phyloP scores from a whole-genome alignment of 2,113 vertebrate genomes.

The Dicaeum eximium region DNA sequence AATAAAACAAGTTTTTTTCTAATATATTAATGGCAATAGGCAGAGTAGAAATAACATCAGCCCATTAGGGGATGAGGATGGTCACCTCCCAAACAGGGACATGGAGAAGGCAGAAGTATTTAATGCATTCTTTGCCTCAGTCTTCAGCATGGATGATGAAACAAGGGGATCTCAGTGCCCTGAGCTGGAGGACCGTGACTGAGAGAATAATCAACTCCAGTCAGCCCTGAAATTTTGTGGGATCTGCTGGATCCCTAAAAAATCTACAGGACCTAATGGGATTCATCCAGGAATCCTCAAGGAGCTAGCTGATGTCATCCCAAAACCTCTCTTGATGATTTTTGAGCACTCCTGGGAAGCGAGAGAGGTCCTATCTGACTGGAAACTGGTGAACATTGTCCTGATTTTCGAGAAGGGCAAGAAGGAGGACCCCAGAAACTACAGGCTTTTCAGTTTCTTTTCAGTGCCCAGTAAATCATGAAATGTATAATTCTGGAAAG shows the following conservation, averaged over 20 bases:
- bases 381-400: neutral
- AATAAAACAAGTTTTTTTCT: neutral
- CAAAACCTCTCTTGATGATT: neutral
- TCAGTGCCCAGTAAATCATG: neutral
- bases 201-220: neutral
- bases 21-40: neutral
- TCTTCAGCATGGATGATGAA: neutral
- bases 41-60: neutral
- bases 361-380: neutral
- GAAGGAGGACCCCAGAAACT: neutral
- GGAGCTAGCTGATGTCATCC: neutral
- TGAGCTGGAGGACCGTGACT: neutral
- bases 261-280: neutral
- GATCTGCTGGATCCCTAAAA: neutral
- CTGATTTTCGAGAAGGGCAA: neutral
- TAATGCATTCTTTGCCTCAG: neutral
- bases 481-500: neutral
- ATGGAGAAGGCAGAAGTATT: neutral
- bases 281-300: neutral
- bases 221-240: neutral
- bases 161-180: neutral
- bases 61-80: fast-evolving
- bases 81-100: neutral
- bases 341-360: neutral
- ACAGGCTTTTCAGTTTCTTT: neutral